A percentile compares a stretch with the other conserved stretches of the same genome.
Evolutionary conservation across 2,888 invertebrate species (phyloP).

Genomic region (Sturmia bella): DNA sequence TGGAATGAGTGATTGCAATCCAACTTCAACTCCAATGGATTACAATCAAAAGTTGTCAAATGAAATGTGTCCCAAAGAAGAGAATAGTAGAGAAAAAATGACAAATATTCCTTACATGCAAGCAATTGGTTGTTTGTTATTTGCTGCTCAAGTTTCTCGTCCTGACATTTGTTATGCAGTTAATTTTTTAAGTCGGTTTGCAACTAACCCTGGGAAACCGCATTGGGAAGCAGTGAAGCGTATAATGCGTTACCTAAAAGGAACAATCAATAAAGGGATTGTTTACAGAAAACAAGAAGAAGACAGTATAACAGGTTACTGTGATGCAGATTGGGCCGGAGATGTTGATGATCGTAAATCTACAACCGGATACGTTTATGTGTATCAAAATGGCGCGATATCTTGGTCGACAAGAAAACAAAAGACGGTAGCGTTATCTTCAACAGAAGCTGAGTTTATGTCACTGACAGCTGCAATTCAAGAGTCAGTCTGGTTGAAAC

Average conservation of each 20-base stretch:
- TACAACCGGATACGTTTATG: conserved; percentile 33
- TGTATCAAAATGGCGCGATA: conserved; percentile 48
- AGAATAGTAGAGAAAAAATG: too few species aligned
- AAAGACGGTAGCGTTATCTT: neutral
- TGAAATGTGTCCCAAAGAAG: too few species aligned
- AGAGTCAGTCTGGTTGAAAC: conserved; percentile 34
- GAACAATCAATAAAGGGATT: neutral
- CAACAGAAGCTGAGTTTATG: conserved; percentile 25
- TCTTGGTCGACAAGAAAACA: conserved; percentile 61
- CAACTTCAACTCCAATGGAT: neutral
- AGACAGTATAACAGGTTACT: conserved; percentile 4
- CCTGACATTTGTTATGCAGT: neutral
- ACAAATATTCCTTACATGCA: neutral
- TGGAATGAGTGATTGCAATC: neutral
- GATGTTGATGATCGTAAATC: conserved; percentile 59
- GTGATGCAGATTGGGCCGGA: conserved; percentile 65
- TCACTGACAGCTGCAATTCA: conserved; percentile 13
- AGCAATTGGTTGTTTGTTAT: neutral
- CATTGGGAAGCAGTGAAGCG: neutral
- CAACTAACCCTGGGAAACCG: neutral
- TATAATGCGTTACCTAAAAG: neutral
- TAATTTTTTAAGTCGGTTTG: neutral
- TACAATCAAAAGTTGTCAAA: too few species aligned
- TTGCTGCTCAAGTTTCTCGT: conserved; percentile 2
- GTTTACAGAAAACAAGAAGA: neutral